These are phyloP conservation scores for Ageneiosus marmoratus DNA, from an alignment of 2,113 vertebrate genomes.

Conservation along the genomic window DNA sequence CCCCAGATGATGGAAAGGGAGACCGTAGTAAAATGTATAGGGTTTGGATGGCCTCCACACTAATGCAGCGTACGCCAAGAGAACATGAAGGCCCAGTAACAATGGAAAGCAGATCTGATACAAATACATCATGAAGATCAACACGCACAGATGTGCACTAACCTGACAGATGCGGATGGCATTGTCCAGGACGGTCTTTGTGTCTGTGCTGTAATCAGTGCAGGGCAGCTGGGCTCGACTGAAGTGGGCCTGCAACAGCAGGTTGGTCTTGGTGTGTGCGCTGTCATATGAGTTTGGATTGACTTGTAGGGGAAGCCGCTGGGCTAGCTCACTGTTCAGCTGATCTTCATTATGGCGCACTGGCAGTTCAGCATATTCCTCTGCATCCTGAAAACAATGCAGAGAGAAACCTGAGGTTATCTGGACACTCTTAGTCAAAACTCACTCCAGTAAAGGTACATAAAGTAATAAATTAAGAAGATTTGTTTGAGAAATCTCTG, in stretches of 20 bases:
- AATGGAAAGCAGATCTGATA: slow-evolving; percentile 40
- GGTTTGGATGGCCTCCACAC: slow-evolving; percentile 36
- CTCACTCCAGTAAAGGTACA: not conserved
- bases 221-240: slow-evolving; percentile 86
- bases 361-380: slow-evolving; percentile 93
- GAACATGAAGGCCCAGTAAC: slow-evolving; percentile 11
- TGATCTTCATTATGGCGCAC: slow-evolving; percentile 98
- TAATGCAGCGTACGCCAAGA: slow-evolving; percentile 22
- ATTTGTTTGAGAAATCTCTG: not conserved
- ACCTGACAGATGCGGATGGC: slow-evolving; percentile 96
- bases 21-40: slow-evolving; percentile 31
- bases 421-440: not conserved
- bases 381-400: slow-evolving; percentile 79
- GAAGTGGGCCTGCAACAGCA: slow-evolving; percentile 94
- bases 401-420: slow-evolving; percentile 29
- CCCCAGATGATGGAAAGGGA: slow-evolving; percentile 46
- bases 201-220: slow-evolving; percentile 92
- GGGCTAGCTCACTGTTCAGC: slow-evolving; percentile 91
- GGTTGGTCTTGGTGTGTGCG: slow-evolving; percentile 93
- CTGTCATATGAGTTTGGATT: slow-evolving; percentile 93
- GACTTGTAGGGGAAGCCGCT: slow-evolving; percentile 87
- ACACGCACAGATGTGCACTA: slow-evolving; percentile 32
- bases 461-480: not conserved
- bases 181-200: slow-evolving; percentile 95
- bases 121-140: slow-evolving; percentile 55